A percentile compares a stretch with the other conserved stretches of the same genome.
These are phyloP conservation scores for Sinopyrophorus schimmeli DNA, from an alignment of 2,888 invertebrate genomes.

Conservation along the genomic window DNA sequence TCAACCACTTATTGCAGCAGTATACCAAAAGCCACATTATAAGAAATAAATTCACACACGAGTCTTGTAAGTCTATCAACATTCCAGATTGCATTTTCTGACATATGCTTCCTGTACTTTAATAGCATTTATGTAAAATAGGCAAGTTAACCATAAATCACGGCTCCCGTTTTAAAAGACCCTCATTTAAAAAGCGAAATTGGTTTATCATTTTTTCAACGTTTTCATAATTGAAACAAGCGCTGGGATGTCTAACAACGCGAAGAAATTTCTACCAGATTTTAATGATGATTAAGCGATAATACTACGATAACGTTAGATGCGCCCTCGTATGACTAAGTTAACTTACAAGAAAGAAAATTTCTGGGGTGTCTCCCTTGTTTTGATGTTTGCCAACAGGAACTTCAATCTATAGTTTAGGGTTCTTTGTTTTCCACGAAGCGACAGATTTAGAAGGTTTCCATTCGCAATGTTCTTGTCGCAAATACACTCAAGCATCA, in stretches of 20 bases:
- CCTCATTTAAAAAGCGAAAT: constrained; percentile 6
- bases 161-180: constrained; percentile 12
- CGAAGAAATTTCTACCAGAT: constrained; percentile 9
- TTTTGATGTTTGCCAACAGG: constrained; percentile 29
- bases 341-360: constrained; percentile 11
- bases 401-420: constrained; percentile 27
- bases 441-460: constrained; percentile 16
- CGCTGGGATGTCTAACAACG: too few species aligned
- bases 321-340: constrained; percentile 20
- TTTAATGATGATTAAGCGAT: constrained; percentile 8
- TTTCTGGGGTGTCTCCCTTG: constrained; percentile 25
- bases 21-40: too few species aligned
- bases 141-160: constrained; percentile 14
- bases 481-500: too few species aligned
- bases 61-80: constrained; percentile 7
- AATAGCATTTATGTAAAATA: constrained; percentile 25
- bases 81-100: constrained; percentile 15
- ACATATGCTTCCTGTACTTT: constrained; percentile 23
- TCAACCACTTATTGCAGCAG: too few species aligned
- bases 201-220: constrained; percentile 1
- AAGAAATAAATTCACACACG: too few species aligned
- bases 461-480: too few species aligned
- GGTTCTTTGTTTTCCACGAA: constrained; percentile 25
- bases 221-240: constrained; percentile 2
- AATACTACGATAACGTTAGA: constrained; percentile 11